These are phyloP conservation scores for Acanthopagrus latus DNA, from an alignment of 2,797 vertebrate genomes.

Conservation along the genomic window DNA sequence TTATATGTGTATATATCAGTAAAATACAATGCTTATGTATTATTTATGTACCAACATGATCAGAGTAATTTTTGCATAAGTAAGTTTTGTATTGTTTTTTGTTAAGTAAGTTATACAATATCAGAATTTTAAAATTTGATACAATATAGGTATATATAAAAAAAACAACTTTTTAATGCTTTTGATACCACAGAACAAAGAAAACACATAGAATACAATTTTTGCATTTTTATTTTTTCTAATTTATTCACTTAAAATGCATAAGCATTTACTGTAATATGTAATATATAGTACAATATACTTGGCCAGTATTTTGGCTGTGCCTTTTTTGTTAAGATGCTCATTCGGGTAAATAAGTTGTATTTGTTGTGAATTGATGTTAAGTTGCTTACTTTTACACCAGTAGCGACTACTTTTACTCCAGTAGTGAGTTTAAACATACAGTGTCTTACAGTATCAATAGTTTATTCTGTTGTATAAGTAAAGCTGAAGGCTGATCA, in stretches of 20 bases:
- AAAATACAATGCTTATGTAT: background rate
- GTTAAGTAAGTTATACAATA: no score
- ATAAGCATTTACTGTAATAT: no score
- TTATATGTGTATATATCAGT: background rate
- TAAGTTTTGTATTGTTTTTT: background rate
- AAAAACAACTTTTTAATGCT: background rate
- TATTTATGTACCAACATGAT: background rate
- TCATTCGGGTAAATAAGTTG: slow-evolving; percentile 7
- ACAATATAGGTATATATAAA: no score
- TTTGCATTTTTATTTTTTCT: no score
- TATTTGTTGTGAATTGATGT: slow-evolving; percentile 7
- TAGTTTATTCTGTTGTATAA: slow-evolving; percentile 47
- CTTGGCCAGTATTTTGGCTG: no score
- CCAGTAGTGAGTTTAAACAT: slow-evolving; percentile 19
- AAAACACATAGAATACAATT: no score
- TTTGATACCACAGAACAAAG: no score
- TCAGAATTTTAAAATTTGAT: no score
- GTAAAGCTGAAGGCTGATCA: slow-evolving; percentile 55
- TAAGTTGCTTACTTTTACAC: background rate
- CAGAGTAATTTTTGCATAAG: background rate
- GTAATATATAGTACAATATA: no score
- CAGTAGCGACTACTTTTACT: background rate
- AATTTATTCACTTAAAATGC: no score
- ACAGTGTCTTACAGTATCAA: background rate
- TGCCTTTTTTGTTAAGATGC: background rate